Evolutionary conservation across 2,888 invertebrate species (phyloP).

Genomic region (Horisme vitalbata): DNA sequence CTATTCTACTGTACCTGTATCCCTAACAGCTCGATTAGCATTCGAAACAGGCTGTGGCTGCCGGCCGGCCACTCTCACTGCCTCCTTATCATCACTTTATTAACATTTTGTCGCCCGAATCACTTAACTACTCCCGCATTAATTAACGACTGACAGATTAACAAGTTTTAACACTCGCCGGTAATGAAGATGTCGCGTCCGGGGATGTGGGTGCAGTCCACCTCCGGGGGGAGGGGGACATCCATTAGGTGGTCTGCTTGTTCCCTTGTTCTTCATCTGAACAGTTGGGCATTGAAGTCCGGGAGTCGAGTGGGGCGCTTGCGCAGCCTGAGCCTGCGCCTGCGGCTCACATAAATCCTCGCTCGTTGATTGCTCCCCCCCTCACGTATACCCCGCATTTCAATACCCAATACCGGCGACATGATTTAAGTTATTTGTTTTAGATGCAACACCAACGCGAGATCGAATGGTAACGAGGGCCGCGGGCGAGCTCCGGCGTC

Average conservation of each 20-base stretch:
- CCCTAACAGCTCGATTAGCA: slow-evolving; percentile 57
- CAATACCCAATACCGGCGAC: slow-evolving; percentile 51
- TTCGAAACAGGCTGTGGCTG: slow-evolving; percentile 46
- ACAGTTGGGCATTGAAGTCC: background rate
- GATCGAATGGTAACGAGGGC: slow-evolving; percentile 58
- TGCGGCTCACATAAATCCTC: slow-evolving; percentile 57
- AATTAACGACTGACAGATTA: slow-evolving; percentile 77
- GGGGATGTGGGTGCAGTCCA: slow-evolving; percentile 24
- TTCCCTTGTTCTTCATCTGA: background rate
- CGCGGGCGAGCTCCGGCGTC: slow-evolving; percentile 48
- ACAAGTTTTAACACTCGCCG: slow-evolving; percentile 79
- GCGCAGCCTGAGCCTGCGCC: slow-evolving; percentile 43
- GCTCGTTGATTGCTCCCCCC: slow-evolving; percentile 65
- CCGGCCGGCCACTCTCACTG: slow-evolving; percentile 9
- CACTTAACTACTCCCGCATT: slow-evolving; percentile 75
- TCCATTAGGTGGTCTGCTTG: slow-evolving; percentile 2
- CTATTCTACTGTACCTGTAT: background rate
- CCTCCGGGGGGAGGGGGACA: background rate
- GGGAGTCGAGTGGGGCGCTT: slow-evolving; percentile 34
- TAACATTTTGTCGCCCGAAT: slow-evolving; percentile 80
- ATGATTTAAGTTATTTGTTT: slow-evolving; percentile 75
- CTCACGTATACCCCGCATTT: slow-evolving; percentile 49
- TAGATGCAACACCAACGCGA: slow-evolving; percentile 59
- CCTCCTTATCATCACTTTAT: slow-evolving; percentile 67
- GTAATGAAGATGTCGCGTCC: slow-evolving; percentile 78